phyloP scores from a whole-genome alignment of 2,113 vertebrate genomes.

The Erythrolamprus reginae region DNA sequence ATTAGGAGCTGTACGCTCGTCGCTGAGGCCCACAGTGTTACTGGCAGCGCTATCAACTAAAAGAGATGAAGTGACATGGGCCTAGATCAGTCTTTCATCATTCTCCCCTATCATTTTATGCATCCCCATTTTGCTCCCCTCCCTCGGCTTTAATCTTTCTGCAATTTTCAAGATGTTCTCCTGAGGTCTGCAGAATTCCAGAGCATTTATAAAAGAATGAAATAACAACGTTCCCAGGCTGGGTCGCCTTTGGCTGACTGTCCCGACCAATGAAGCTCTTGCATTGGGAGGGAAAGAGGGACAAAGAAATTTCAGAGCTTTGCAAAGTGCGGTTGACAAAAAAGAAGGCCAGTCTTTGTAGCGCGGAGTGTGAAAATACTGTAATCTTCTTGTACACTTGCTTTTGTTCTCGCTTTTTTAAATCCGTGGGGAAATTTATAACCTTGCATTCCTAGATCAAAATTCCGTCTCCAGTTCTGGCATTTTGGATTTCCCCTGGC shows the following conservation, averaged over 20 bases:
- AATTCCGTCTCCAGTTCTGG: neutral
- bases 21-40: slow-evolving; percentile 27
- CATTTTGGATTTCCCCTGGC: slow-evolving; percentile 11
- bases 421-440: slow-evolving; percentile 18
- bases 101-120: neutral
- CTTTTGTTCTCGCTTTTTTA: neutral
- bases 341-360: slow-evolving; percentile 7
- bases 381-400: slow-evolving; percentile 16
- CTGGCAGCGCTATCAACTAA: slow-evolving; percentile 44
- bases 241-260: neutral
- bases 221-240: slow-evolving; percentile 22
- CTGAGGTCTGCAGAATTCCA: slow-evolving; percentile 5
- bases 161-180: slow-evolving; percentile 7
- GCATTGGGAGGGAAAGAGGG: neutral
- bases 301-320: slow-evolving; percentile 22
- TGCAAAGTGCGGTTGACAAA: slow-evolving; percentile 9
- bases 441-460: neutral
- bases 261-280: neutral
- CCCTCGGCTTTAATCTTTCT: slow-evolving; percentile 9
- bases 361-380: slow-evolving; percentile 20
- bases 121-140: slow-evolving; percentile 7
- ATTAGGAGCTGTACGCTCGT: neutral
- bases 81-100: slow-evolving; percentile 8
- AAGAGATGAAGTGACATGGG: slow-evolving; percentile 23
- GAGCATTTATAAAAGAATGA: slow-evolving; percentile 2